Evolutionary conservation across 1,140 invertebrate species (phyloP), one percentile per base, ranked within the genome.

Genomic region (Pteromalus puparum): DNA sequence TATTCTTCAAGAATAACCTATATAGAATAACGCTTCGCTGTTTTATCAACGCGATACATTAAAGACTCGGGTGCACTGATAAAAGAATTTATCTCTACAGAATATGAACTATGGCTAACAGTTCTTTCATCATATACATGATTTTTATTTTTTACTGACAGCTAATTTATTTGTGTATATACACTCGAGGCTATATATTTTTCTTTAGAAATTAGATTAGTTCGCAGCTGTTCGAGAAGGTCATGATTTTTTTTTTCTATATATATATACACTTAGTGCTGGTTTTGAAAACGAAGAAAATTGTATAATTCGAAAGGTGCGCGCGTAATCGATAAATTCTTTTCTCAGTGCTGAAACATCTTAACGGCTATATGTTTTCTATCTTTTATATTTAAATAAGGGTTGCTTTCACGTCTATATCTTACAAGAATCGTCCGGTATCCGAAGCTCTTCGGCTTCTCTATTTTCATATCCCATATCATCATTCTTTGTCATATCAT

Each of bases 311-410:
- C 4, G 15, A 30, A 7, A 70, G 10, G 67, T 26, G 67, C 26
- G 4, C 30, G 4, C 67, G 18, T n/a, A 48, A n/a, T 76, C 0
- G 10, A 76, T 76, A 1, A 46, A 76, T 76, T 76, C n/a, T 13
- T 48, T 48, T 26, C 74, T 76, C 74, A 48, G 74, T 76, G 42
- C 10, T 46, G 21, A 26, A 48, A 48, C 42, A 48, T 15, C 74
- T 76, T 48, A 76, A 42, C 6, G 30, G 13, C 72, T 74, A 74
- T n/a, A 61, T 38, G 72, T 10, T 74, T 74, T 74, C 72, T 74
- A 74, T 74, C 18, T 34, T 30, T 74, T 74, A 74, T 12, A 74
- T 74, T 42, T 74, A 76, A 78, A 65, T 65, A 78, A 78, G 48
- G 53, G 18, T 65, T 65, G 53, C 30, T 15, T 61, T 78, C 30